Evolutionary conservation across 2,113 vertebrate genomes (phyloP).

Genomic region (Lontra canadensis): DNA sequence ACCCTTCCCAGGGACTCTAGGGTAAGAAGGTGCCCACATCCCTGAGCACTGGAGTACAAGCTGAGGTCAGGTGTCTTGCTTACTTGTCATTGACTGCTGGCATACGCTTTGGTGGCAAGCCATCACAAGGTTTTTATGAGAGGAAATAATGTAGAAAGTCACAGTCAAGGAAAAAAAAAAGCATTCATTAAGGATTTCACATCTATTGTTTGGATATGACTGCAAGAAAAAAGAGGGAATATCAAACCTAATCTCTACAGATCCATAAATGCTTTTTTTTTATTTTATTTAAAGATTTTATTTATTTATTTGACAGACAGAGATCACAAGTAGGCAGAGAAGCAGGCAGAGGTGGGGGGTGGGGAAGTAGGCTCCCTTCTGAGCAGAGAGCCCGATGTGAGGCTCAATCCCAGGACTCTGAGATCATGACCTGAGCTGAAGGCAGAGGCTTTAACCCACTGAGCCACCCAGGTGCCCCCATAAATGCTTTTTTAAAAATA

Average conservation of each 20-base stretch:
- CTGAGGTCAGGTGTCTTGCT: background rate
- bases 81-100: background rate
- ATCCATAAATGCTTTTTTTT: background rate
- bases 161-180: background rate
- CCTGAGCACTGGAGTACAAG: no score
- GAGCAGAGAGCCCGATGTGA: no score
- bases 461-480: no score
- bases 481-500: no score
- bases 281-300: no score
- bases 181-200: background rate
- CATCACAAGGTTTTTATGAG: background rate
- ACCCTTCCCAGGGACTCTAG: accelerated
- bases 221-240: background rate
- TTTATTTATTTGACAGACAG: no score
- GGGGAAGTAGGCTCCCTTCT: no score
- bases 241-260: background rate
- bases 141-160: background rate
- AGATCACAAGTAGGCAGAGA: no score
- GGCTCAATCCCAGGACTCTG: no score
- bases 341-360: no score
- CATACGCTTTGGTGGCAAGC: background rate
- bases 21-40: background rate
- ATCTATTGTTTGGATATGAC: background rate
- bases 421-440: no score
- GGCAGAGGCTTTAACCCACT: no score